Percentiles rank a stretch among this genome's conserved stretches.
Conservation (phyloP, 2,113 vertebrate species). For the Machaerirhynchus nigripectus region DNA sequence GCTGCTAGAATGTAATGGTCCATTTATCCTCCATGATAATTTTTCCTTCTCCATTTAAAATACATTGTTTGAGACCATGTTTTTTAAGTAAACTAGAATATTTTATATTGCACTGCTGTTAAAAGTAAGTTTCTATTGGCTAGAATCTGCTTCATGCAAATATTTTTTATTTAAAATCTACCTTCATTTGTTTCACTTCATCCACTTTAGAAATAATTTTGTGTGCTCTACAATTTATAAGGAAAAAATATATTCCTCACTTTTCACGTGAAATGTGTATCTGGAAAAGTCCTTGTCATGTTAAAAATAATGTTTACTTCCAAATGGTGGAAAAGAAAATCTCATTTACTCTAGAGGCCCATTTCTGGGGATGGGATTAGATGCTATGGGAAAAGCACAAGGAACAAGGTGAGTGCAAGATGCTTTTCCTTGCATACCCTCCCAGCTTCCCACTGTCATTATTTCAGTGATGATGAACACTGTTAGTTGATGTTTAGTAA, state of each 20-base stretch:
- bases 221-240: background rate
- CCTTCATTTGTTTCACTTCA: background rate
- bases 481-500: background rate
- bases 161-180: background rate
- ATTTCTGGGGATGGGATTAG: background rate
- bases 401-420: background rate
- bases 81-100: background rate
- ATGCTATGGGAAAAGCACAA: background rate
- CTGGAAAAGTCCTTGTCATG: background rate
- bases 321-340: background rate
- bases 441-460: fast-evolving
- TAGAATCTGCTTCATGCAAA: background rate
- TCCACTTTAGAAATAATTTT: background rate
- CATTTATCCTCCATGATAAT: background rate
- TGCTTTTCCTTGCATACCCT: background rate
- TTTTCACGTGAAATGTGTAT: background rate
- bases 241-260: background rate
- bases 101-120: background rate
- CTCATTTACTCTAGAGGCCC: background rate
- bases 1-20: background rate
- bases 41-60: background rate
- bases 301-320: background rate
- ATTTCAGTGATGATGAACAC: background rate
- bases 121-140: background rate
- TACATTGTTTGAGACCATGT: background rate